A percentile compares a stretch with the other conserved stretches of the same genome.
Evolutionary conservation across 2,888 invertebrate genomes (phyloP).

Genomic region (Drosophila stalkeri): DNA sequence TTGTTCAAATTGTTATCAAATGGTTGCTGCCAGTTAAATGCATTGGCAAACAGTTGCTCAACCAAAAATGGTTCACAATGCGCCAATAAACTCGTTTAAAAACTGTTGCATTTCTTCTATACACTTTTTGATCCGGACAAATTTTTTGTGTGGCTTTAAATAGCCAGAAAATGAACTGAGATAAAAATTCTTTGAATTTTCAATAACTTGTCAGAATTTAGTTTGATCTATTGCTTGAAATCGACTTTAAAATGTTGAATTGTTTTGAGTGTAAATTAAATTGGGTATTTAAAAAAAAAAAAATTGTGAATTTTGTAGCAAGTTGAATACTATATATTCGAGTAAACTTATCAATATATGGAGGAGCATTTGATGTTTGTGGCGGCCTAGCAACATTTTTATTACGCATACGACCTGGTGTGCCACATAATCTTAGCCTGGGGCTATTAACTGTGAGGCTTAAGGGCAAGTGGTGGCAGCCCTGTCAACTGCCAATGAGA

Average conservation of each 20-base stretch:
- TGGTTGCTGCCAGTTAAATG: conserved; percentile 71
- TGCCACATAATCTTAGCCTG: conserved; percentile 10
- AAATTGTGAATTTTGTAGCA: no score
- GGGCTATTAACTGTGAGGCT: conserved; percentile 17
- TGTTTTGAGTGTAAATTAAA: no score
- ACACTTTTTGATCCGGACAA: neutral
- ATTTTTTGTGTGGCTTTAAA: conserved; percentile 2
- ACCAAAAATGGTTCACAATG: conserved; percentile 49
- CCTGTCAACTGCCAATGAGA: conserved; percentile 45
- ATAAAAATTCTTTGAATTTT: no score
- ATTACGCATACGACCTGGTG: conserved; percentile 45
- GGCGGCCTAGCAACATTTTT: conserved; percentile 10
- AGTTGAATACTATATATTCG: no score
- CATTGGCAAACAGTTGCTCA: conserved; percentile 75
- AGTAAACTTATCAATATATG: neutral
- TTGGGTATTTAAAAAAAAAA: no score
- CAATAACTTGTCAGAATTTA: no score
- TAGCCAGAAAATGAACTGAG: neutral
- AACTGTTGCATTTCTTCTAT: conserved; percentile 55
- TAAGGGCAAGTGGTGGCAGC: conserved; percentile 1
- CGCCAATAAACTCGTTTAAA: conserved; percentile 41
- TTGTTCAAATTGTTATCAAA: conserved; percentile 67
- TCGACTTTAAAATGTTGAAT: no score
- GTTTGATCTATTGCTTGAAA: no score
- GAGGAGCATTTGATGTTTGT: neutral